These are phyloP conservation scores for Sussaba pulchella DNA, from an alignment of 2,888 invertebrate species.

Conservation along the genomic window DNA sequence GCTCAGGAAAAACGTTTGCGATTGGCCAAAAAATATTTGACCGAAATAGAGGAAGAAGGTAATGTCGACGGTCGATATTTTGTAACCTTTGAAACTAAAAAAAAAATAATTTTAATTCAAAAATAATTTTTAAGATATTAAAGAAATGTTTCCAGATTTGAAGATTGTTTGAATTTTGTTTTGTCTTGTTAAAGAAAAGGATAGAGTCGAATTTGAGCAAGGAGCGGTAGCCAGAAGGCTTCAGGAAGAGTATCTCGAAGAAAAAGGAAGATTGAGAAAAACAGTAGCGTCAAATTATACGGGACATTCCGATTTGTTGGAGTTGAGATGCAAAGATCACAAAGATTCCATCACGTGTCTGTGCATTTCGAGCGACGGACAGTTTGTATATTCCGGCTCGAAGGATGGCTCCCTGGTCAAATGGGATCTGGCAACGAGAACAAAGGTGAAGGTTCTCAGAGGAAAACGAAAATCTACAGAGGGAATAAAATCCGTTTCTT, in stretches of 20 bases:
- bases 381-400: constrained; percentile 92
- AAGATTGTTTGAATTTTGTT: no score
- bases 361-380: constrained; percentile 90
- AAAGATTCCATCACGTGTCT: constrained; percentile 92
- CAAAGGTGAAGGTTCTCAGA: constrained; percentile 85
- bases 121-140: no score
- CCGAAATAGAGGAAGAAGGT: constrained; percentile 93
- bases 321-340: constrained; percentile 91
- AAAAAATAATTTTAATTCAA: no score
- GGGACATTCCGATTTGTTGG: constrained; percentile 83
- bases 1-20: constrained; percentile 96
- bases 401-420: constrained; percentile 96
- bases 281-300: constrained; percentile 89
- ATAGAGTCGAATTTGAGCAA: constrained; percentile 88
- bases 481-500: constrained; percentile 77
- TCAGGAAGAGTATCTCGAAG: constrained; percentile 94
- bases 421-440: constrained; percentile 89
- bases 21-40: constrained; percentile 94
- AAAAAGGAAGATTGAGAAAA: constrained; percentile 92
- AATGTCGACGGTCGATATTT: constrained; percentile 51
- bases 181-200: constrained; percentile 85
- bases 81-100: not conserved
- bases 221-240: constrained; percentile 91
- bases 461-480: constrained; percentile 77
- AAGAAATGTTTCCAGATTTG: no score